Evolutionary conservation across 2,888 invertebrate species (phyloP), one percentile per base, ranked within the genome.

Genomic region (Serripes groenlandicus): DNA sequence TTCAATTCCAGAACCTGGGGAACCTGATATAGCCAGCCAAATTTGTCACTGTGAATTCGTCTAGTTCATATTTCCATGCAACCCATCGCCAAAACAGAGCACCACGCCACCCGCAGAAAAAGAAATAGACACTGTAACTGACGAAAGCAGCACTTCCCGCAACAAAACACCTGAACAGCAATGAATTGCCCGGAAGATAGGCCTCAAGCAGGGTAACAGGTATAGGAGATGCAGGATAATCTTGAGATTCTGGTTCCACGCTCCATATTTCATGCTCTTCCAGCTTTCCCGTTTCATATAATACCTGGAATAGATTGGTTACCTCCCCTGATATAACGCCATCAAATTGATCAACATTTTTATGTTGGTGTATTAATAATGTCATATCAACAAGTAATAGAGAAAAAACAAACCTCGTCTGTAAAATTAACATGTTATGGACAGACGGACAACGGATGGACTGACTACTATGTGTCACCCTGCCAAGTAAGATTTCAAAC

Each of bases 201-300:
- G 62, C 49, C 35, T 88, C 86, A 0, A 85, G 26, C 23, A 76
- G 74, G 23, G 74, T 72, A 26, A 62, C 78, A 0, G 62, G 56
- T 1, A 85, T 56, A 1, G 83, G 83, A 9, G 30, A 9, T 1
- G 86, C 85, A 28, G 86, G 85, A 42, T 64, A 78, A 42, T 85
- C 85, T 5, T 37, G 26, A 1, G 83, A 85, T 66, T 90, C 89
- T 21, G 93, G 92, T 83, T 93, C 93, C 34, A 88, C 86, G 49
- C 86, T 72, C 89, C 91, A 91, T 34, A 94, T 92, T 62, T 92
- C 85, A 75, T 88, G 80, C 42, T 85, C 72, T 34, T 83, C 49
- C 18, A 94, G 88, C 64, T 87, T 88, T 5, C 92, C 92, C 81
- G 91, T 88, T 1, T 79, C 78, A 74, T 75, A 81, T 7, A 91